Conservation (phyloP, 2,113 vertebrate genomes). For the Cyprinodon variegatus region DNA sequence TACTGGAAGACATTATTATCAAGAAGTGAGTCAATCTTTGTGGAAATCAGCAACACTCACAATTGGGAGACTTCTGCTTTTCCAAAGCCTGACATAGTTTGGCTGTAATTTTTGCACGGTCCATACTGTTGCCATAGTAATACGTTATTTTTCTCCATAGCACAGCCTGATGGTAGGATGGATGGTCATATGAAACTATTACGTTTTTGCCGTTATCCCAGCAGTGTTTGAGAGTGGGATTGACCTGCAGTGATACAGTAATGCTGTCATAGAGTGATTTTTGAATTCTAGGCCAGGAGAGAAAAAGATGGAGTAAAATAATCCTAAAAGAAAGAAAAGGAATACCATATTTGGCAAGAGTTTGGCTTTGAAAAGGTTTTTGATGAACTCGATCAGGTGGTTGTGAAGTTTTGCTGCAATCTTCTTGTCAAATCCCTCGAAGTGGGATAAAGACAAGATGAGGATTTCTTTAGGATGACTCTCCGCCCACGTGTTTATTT, state of each 20-base stretch:
- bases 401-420: constrained; percentile 21
- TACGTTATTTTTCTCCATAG: constrained; percentile 52
- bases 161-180: background rate
- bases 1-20: background rate
- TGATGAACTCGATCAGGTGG: constrained; percentile 57
- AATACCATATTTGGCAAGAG: constrained; percentile 21
- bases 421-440: constrained; percentile 40
- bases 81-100: constrained; percentile 27
- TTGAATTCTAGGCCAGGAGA: background rate
- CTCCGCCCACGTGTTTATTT: constrained; percentile 50
- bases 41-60: constrained; percentile 35
- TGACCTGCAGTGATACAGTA: constrained; percentile 9
- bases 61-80: background rate
- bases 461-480: constrained; percentile 61
- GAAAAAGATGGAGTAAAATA: background rate
- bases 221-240: constrained; percentile 42
- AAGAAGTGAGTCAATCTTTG: background rate
- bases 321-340: background rate
- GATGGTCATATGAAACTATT: constrained; percentile 62
- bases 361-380: constrained; percentile 48
- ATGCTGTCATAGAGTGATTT: background rate
- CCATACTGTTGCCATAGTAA: constrained; percentile 56
- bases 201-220: constrained; percentile 53
- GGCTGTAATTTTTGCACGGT: constrained; percentile 15
- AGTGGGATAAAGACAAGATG: constrained; percentile 63